Percentiles rank a stretch among this genome's conserved stretches.
phyloP scores from a whole-genome alignment of 37 sponge, comb jelly and placozoan genomes.

The Mnemiopsis leidyi region DNA sequence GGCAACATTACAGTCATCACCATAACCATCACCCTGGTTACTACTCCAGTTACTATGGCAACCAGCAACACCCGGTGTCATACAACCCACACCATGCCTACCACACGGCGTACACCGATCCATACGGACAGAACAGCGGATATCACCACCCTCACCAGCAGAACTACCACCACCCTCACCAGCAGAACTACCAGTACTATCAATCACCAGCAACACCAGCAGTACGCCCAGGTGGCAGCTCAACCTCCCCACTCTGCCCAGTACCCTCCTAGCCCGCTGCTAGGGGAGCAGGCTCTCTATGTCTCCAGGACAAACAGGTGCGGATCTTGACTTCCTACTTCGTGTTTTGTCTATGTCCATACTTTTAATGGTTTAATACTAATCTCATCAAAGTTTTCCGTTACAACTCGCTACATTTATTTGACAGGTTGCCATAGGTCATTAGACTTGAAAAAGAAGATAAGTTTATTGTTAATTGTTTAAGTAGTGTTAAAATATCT shows the following conservation, averaged over 20 bases:
- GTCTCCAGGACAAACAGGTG: not conserved
- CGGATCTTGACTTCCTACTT: too few relatives aligned
- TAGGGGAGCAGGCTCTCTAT: constrained; percentile 25
- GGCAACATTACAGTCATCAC: not conserved
- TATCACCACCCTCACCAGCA: not conserved
- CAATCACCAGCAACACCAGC: not conserved
- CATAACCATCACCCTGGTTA: constrained; percentile 4
- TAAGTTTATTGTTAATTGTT: too few relatives aligned
- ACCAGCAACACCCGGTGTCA: not conserved
- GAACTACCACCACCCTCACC: not conserved
- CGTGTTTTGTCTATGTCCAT: too few relatives aligned
- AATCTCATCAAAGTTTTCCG: too few relatives aligned
- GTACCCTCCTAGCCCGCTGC: not conserved
- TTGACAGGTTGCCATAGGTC: too few relatives aligned
- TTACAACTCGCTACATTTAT: too few relatives aligned
- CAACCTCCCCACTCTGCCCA: not conserved
- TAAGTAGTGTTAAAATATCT: too few relatives aligned
- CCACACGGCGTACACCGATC: not conserved
- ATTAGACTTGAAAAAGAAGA: too few relatives aligned
- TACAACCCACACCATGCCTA: constrained; percentile 4
- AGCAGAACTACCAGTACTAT: not conserved
- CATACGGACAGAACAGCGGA: not conserved
- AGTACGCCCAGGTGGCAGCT: not conserved
- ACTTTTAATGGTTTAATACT: too few relatives aligned
- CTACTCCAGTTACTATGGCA: not conserved